Conservation (phyloP, 2,113 vertebrate genomes). For the Amblyornis subalaris region DNA sequence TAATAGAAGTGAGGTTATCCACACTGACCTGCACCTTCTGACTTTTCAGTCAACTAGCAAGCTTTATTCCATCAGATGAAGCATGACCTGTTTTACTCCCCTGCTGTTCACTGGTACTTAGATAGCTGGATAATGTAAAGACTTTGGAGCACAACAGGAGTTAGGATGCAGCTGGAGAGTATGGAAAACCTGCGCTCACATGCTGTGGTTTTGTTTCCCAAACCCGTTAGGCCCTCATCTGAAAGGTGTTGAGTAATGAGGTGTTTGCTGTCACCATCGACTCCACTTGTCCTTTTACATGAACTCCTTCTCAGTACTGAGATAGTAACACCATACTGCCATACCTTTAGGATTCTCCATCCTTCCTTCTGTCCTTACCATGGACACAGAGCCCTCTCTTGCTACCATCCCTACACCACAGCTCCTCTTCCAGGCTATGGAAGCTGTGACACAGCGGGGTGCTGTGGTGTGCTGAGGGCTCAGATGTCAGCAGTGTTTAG, state of each 20-base stretch:
- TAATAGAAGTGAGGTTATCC: neutral
- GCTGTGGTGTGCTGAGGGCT: neutral
- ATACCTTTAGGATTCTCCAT: neutral
- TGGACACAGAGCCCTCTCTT: neutral
- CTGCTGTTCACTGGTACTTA: neutral
- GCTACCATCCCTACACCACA: fast-evolving
- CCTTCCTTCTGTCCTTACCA: neutral
- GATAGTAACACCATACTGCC: neutral
- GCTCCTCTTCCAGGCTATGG: neutral
- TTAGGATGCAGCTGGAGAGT: neutral
- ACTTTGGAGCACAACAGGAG: neutral
- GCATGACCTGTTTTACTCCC: neutral
- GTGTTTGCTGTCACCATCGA: neutral
- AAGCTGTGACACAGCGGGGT: neutral
- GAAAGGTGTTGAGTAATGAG: neutral
- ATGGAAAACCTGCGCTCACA: neutral
- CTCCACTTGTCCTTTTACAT: neutral
- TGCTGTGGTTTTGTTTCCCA: neutral
- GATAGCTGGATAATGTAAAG: neutral
- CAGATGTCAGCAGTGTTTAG: constrained; percentile 50
- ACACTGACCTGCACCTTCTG: neutral
- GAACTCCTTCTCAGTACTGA: neutral
- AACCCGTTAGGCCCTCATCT: neutral
- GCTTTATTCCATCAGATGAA: neutral
- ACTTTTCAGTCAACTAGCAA: neutral